Base-by-base conservation (phyloP, 2,888 invertebrate species). In the Patella pellucida region DNA sequence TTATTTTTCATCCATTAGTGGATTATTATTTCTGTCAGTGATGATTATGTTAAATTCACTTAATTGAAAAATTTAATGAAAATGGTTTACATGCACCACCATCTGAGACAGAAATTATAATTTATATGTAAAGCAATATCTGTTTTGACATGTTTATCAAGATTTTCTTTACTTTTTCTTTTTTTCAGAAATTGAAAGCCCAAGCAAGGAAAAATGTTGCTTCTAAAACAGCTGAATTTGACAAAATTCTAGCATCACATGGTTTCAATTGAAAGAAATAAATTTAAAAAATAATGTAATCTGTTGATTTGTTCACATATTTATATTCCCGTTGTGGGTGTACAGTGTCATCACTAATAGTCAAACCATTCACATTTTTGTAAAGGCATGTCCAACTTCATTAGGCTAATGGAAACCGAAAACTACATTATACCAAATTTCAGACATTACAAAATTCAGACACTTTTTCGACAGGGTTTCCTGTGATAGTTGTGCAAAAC, bases 131-230 rank as follows among this genome's bases (percentile, higher is more conserved):
- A 41, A 41, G 41, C 41, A 41, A 41, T 41, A 41, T 41, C 41
- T 5, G 7, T 41, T 41, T 41, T 41, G 41, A 41, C 52, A 14
- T 71, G 14, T n/a, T 11, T 9, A 27, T 71, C 11, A 52, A n/a
- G 50, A 11, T 19, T 50, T 27, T 71, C 16, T 19, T 23, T 50
- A 0, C 11, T 72, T 69, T 70, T 77, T 41, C 77, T 72, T 73
- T 31, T 72, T 85, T 86, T 69, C 83, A 88, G 87, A 73, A 78
- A 56, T 79, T 88, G 74, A 80, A 83, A 76, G 82, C 82, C 72
- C 81, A 87, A 78, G 88, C 88, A n/a, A 83, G 79, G 73, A 78
- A 79, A 52, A 86, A 86, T 78, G 85, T 85, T 52, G 85, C 85
- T 15, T 74, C 78, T 41, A 86, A 85, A 76, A 82, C 85, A 62